These are phyloP conservation scores for Fistularia tabacaria DNA, from an alignment of 2,797 vertebrate genomes.

Conservation along the genomic window DNA sequence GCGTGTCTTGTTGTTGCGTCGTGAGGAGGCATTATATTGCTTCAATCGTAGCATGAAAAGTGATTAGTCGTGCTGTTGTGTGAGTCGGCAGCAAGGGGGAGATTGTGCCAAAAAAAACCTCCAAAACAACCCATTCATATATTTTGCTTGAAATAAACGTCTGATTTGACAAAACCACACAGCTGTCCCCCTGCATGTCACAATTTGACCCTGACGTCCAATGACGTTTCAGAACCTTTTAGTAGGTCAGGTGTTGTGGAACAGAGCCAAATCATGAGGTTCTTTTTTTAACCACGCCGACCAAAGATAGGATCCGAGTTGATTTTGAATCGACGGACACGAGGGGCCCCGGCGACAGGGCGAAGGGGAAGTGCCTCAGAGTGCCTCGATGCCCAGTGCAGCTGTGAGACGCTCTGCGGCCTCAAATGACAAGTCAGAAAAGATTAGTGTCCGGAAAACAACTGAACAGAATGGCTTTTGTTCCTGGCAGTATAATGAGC, in stretches of 20 bases:
- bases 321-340: constrained; percentile 25
- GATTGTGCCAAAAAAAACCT: no score
- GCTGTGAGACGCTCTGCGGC: constrained; percentile 54
- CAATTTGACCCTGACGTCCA: not conserved
- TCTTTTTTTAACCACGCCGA: not conserved
- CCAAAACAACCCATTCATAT: no score
- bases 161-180: no score
- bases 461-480: constrained; percentile 79
- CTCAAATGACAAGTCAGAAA: constrained; percentile 76
- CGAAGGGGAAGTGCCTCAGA: constrained; percentile 23
- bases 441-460: constrained; percentile 75
- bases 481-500: constrained; percentile 74
- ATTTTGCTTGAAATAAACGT: no score
- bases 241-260: constrained; percentile 5
- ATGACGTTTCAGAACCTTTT: constrained; percentile 7
- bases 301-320: constrained; percentile 10
- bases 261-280: constrained; percentile 7
- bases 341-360: constrained; percentile 42
- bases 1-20: no score
- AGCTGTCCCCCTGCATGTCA: no score
- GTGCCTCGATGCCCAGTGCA: constrained; percentile 43
- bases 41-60: no score
- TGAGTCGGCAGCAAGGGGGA: no score
- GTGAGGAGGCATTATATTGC: no score
- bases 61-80: no score